These are phyloP conservation scores for Naja naja DNA, from an alignment of 2,113 vertebrate genomes.

Conservation along the genomic window DNA sequence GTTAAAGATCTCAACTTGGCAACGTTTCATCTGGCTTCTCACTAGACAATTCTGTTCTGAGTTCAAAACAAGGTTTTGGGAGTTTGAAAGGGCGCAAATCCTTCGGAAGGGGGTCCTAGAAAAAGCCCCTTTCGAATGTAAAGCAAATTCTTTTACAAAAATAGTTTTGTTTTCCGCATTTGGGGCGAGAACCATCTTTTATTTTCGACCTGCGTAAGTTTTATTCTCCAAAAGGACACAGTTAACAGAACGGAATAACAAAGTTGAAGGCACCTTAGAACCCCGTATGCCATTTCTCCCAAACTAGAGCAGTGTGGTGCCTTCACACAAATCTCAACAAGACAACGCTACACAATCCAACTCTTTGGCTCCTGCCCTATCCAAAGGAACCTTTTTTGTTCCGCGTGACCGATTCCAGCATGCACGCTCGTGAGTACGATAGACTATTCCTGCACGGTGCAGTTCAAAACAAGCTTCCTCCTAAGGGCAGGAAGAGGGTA, in stretches of 20 bases:
- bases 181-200: background rate
- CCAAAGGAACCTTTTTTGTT: too few species aligned
- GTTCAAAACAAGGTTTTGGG: background rate
- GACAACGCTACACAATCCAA: background rate
- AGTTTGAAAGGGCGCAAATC: background rate
- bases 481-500: background rate
- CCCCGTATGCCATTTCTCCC: rapidly evolving
- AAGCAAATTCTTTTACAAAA: background rate
- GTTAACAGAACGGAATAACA: background rate
- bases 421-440: background rate
- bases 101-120: background rate
- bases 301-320: background rate
- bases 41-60: background rate
- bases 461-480: background rate
- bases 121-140: background rate
- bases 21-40: background rate
- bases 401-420: background rate
- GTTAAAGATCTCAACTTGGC: background rate
- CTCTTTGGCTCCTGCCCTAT: background rate
- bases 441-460: background rate
- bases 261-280: background rate
- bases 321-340: background rate
- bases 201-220: background rate
- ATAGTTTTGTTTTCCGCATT: background rate
- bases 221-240: background rate